Evolutionary conservation across 2,113 vertebrate genomes (phyloP).

Genomic region (Xiphorhynchus elegans): DNA sequence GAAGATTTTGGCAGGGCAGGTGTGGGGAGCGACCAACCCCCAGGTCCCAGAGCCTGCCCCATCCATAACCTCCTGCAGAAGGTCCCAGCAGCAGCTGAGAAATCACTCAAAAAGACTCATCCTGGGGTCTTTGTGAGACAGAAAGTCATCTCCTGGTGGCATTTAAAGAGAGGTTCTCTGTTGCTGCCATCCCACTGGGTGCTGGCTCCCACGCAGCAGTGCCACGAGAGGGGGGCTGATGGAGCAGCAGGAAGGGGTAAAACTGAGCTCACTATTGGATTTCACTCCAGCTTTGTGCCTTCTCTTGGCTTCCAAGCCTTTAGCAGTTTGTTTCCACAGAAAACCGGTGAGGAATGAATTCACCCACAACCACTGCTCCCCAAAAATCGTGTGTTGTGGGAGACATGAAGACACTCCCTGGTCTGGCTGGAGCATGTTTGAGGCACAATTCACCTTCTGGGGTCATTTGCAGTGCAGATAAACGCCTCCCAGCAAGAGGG

Average conservation of each 20-base stretch:
- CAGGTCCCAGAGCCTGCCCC: accelerated
- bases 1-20: neutral
- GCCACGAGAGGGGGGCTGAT: neutral
- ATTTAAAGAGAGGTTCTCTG: accelerated
- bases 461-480: accelerated
- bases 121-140: neutral
- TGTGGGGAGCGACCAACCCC: accelerated
- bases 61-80: neutral
- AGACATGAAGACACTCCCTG: accelerated
- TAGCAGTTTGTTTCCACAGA: neutral
- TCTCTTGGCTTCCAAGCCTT: neutral
- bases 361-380: neutral
- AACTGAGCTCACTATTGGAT: neutral
- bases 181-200: neutral
- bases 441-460: neutral
- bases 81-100: neutral
- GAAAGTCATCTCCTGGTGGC: neutral
- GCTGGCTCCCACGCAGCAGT: neutral
- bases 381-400: accelerated
- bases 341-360: accelerated
- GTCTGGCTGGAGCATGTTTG: accelerated
- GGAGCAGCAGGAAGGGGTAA: neutral
- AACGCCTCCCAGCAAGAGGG: accelerated
- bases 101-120: neutral
- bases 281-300: neutral